Base-by-base conservation (phyloP, 2,888 invertebrate species). In the Atethmia centrago region DNA sequence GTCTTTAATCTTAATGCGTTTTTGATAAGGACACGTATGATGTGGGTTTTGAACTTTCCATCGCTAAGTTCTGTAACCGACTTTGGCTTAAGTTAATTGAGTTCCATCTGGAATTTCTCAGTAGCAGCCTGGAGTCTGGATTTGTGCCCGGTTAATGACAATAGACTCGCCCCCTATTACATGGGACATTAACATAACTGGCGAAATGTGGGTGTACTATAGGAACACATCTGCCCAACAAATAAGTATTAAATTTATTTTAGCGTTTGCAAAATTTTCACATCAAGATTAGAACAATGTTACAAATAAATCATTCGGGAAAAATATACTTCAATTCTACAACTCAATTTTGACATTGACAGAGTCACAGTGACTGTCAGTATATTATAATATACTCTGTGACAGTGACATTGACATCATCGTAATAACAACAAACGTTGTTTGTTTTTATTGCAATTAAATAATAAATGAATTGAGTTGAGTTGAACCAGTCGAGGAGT, bases 321-420 rank as follows among this genome's bases (percentile, higher is more conserved):
- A 47, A 67, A 42, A n/a, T 1, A 12, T 16, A n/a, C 3, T 42
- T 58, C 0, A 5, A 19, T 19, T 8, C 14, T 59, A 36, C 45
- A 75, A 51, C 74, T 40, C 74, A 47, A 59, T 51, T 71, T 58
- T 71, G 71, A 56, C 71, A 56, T 10, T 61, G 40, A 40, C 40
- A 40, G 36, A 36, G 28, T 42, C 21, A 56, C 21, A 45, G 16
- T 65, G 49, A n/a, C n/a, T n/a, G n/a, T n/a, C n/a, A n/a, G n/a
- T n/a, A n/a, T n/a, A n/a, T n/a, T n/a, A n/a, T n/a, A n/a, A n/a
- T n/a, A n/a, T n/a, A n/a, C n/a, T n/a, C n/a, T n/a, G n/a, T n/a
- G n/a, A 51, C 58, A 64, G 9, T 63, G 55, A 56, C 56, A 63
- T 28, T 56, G 9, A 28, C 36, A 55, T n/a, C n/a, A 45, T 21